phyloP scores from a whole-genome alignment of 2,797 vertebrate species.

The Semotilus atromaculatus region DNA sequence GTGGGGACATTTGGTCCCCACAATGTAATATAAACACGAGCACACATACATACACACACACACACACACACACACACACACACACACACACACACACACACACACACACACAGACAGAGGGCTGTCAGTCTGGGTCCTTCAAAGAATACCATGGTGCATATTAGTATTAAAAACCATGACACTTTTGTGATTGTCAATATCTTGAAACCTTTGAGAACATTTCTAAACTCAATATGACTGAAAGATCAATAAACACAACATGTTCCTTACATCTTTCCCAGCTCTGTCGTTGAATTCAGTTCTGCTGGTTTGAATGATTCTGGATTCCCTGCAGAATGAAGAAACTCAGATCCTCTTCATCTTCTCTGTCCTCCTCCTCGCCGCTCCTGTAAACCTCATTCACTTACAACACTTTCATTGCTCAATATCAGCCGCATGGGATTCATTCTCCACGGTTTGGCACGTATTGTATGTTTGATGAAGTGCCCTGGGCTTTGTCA shows the following conservation, averaged over 20 bases:
- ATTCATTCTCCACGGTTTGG: not conserved
- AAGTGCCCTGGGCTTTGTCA: not conserved
- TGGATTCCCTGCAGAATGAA: not conserved
- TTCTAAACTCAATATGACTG: not conserved
- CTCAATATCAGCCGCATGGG: not conserved
- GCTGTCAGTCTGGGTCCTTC: not conserved
- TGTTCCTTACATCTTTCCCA: not conserved
- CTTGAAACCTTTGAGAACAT: not conserved
- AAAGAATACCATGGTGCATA: not conserved
- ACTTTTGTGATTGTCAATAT: not conserved
- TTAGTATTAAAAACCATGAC: not conserved
- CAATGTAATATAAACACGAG: too few species aligned
- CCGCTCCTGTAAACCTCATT: too few species aligned
- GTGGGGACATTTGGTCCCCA: too few species aligned
- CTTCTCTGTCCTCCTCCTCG: not conserved
- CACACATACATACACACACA: too few species aligned
- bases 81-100: too few species aligned
- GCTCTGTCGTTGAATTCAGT: not conserved
- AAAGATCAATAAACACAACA: not conserved
- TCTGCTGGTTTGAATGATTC: conserved; percentile 14
- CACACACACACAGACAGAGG: too few species aligned
- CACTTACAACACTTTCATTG: not conserved
- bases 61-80: too few species aligned
- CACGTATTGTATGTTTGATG: not conserved
- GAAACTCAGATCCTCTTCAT: not conserved